Conservation (phyloP, 2,888 invertebrate genomes). For the Brachycybe producta region DNA sequence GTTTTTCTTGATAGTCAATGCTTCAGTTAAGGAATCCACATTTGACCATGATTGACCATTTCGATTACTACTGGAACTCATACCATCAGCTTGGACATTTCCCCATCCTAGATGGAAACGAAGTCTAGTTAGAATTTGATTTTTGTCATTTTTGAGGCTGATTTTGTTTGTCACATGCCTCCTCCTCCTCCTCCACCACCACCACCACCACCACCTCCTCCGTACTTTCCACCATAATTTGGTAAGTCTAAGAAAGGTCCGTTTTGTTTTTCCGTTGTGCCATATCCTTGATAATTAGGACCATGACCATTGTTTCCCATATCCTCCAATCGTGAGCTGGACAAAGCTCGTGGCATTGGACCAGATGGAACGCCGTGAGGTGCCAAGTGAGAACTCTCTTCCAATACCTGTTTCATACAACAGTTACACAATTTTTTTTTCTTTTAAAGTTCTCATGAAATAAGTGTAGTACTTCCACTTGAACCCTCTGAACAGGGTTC, state of each 20-base stretch:
- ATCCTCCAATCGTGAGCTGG: slow-evolving; percentile 66
- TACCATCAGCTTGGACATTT: neutral
- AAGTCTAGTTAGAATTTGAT: neutral
- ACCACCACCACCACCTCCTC: slow-evolving; percentile 10
- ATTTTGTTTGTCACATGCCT: neutral
- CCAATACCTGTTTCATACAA: slow-evolving; percentile 41
- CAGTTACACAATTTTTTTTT: too few species aligned
- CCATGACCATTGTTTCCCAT: slow-evolving; percentile 37
- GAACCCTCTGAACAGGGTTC: too few species aligned
- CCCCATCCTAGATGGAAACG: slow-evolving; percentile 5
- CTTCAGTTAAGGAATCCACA: neutral
- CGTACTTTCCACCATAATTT: slow-evolving; percentile 27
- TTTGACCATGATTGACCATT: too few species aligned
- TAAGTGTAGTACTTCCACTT: too few species aligned
- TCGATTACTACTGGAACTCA: too few species aligned
- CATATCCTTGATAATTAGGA: slow-evolving; percentile 48
- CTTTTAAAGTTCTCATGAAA: too few species aligned
- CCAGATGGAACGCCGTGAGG: slow-evolving; percentile 92
- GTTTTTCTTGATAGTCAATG: slow-evolving; percentile 9
- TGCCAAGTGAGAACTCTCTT: slow-evolving; percentile 72
- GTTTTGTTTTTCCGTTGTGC: slow-evolving; percentile 52
- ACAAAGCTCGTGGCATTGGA: slow-evolving; percentile 58
- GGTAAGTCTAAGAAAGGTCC: slow-evolving; percentile 56
- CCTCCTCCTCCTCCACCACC: neutral
- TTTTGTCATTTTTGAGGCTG: neutral